These are phyloP conservation scores for Thaumatotibia leucotreta DNA, from an alignment of 1,140 invertebrate species.

Conservation along the genomic window DNA sequence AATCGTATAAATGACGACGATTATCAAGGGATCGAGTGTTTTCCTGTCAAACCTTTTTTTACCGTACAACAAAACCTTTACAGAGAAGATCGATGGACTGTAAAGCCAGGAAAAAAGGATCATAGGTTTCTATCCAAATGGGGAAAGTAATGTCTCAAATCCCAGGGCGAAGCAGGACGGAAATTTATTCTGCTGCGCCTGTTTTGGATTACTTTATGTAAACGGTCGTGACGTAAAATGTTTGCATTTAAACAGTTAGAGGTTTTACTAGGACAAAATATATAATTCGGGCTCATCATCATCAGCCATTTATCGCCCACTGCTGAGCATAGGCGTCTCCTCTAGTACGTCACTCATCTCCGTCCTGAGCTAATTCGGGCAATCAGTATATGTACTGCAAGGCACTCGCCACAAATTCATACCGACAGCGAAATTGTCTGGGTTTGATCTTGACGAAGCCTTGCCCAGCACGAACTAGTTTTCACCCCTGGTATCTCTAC, in stretches of 20 bases:
- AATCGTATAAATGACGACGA: too few relatives aligned
- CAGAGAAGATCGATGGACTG: constrained; percentile 9
- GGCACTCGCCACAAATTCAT: too few relatives aligned
- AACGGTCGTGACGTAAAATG: neutral
- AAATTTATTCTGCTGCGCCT: constrained; percentile 2
- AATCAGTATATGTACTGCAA: too few relatives aligned
- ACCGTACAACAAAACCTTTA: neutral
- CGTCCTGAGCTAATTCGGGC: too few relatives aligned
- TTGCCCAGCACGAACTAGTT: too few relatives aligned
- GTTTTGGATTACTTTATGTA: neutral
- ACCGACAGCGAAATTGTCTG: too few relatives aligned
- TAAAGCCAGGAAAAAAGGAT: neutral
- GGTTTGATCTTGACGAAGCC: too few relatives aligned
- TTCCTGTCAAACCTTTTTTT: neutral
- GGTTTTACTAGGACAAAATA: neutral
- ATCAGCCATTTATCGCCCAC: too few relatives aligned
- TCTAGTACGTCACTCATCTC: too few relatives aligned
- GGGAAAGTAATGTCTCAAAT: neutral
- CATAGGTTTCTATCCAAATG: neutral
- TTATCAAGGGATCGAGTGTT: neutral
- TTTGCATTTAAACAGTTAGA: neutral
- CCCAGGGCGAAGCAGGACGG: neutral
- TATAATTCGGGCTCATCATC: neutral
- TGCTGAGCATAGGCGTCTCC: too few relatives aligned
- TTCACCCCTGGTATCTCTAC: too few relatives aligned